These are phyloP conservation scores for Iselma pallidipennis DNA, from an alignment of 2,888 invertebrate genomes.

Conservation along the genomic window DNA sequence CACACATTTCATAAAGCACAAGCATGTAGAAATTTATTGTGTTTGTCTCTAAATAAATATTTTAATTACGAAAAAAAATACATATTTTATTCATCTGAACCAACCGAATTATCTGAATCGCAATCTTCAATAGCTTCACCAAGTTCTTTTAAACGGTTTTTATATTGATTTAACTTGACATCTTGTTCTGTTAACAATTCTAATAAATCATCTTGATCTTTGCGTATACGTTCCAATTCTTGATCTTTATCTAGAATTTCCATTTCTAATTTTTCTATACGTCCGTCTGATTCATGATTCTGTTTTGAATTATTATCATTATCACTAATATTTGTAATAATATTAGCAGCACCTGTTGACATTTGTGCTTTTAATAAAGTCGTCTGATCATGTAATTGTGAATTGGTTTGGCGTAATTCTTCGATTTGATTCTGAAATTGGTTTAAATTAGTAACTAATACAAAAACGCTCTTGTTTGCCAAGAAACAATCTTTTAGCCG, in stretches of 20 bases:
- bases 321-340: constrained; percentile 13
- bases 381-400: constrained; percentile 84
- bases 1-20: no score
- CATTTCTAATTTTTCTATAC: constrained; percentile 42
- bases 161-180: constrained; percentile 47
- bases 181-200: constrained; percentile 91
- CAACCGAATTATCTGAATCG: constrained; percentile 46
- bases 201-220: constrained; percentile 93
- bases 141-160: constrained; percentile 49
- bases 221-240: constrained; percentile 70
- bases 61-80: constrained; percentile 17
- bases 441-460: neutral
- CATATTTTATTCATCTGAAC: neutral
- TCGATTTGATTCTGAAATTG: constrained; percentile 60
- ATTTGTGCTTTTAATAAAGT: constrained; percentile 78
- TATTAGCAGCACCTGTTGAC: constrained; percentile 52
- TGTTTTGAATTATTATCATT: no score
- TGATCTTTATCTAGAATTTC: constrained; percentile 52
- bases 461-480: no score
- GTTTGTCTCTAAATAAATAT: neutral
- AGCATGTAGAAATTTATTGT: no score
- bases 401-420: constrained; percentile 71
- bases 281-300: neutral
- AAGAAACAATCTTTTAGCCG: no score
- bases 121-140: constrained; percentile 51